Evolutionary conservation across 2,797 vertebrate genomes (phyloP).

Genomic region (Chelonia mydas): DNA sequence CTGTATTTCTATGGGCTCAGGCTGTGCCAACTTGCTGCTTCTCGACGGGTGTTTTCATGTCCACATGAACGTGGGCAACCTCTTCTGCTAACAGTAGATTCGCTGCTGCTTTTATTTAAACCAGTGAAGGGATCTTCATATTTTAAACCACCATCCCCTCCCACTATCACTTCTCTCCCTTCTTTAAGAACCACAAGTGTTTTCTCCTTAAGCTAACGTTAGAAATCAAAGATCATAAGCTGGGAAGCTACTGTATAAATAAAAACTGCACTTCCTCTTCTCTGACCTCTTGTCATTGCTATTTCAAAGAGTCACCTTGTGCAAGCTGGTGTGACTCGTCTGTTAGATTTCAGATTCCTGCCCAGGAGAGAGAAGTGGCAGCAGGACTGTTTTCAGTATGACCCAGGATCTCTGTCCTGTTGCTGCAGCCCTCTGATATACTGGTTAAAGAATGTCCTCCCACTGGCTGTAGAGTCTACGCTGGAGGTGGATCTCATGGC

Average conservation of each 20-base stretch:
- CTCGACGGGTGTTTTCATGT: background rate
- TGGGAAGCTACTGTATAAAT: background rate
- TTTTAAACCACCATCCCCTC: background rate
- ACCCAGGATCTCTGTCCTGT: background rate
- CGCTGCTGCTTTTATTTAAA: background rate
- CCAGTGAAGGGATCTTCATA: background rate
- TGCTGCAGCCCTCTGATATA: background rate
- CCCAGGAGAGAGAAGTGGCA: background rate
- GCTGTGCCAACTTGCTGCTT: background rate
- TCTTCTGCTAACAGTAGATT: background rate
- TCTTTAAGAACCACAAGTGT: background rate
- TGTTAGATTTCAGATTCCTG: background rate
- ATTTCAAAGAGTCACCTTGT: background rate
- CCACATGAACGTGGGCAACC: background rate
- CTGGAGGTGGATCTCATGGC: accelerated
- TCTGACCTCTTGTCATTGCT: background rate
- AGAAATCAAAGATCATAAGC: background rate
- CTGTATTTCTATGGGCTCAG: background rate
- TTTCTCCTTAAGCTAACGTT: background rate
- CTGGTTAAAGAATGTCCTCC: background rate
- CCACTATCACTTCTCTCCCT: background rate
- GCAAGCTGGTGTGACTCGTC: background rate
- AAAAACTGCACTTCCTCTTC: background rate
- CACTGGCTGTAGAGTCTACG: background rate
- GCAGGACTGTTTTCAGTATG: background rate